Conservation (phyloP, 2,888 invertebrate genomes). For the Eilema sororculum region DNA sequence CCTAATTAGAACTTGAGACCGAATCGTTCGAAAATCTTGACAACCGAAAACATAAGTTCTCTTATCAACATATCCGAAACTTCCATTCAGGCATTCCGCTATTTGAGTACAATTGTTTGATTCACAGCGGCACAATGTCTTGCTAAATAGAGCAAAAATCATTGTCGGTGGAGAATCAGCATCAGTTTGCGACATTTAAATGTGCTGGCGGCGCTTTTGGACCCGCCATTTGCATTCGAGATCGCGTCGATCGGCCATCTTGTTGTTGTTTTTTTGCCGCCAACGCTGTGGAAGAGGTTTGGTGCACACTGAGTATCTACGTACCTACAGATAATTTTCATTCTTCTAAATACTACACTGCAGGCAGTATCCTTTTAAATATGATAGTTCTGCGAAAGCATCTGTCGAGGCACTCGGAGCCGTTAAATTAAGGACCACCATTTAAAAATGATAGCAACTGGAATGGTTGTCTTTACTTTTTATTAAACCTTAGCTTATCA, state of each 20-base stretch:
- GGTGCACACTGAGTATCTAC: constrained; percentile 44
- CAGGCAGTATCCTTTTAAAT: too few species aligned
- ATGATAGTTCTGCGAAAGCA: too few species aligned
- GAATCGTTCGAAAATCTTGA: constrained; percentile 42
- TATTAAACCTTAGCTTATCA: too few species aligned
- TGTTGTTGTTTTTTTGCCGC: constrained; percentile 70
- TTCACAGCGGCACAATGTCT: constrained; percentile 61
- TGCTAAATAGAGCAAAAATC: constrained; percentile 81
- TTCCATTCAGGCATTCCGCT: constrained; percentile 55
- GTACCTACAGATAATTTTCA: not conserved
- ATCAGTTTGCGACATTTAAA: constrained; percentile 81
- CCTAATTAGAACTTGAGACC: constrained; percentile 47
- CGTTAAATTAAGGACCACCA: too few species aligned
- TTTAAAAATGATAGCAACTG: too few species aligned
- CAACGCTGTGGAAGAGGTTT: constrained; percentile 49
- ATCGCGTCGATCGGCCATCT: constrained; percentile 80
- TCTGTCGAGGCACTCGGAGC: too few species aligned
- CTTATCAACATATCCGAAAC: constrained; percentile 51
- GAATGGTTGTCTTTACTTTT: too few species aligned
- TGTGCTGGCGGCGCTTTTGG: constrained; percentile 82
- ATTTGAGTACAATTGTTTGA: constrained; percentile 59
- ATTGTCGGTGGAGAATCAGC: constrained; percentile 61
- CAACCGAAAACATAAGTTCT: constrained; percentile 42
- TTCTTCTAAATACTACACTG: too few species aligned
- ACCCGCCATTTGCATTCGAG: constrained; percentile 81